Evolutionary conservation across 2,113 vertebrate species (phyloP), one percentile per base, ranked within the genome.

Genomic region (Xiphophorus maculatus): DNA sequence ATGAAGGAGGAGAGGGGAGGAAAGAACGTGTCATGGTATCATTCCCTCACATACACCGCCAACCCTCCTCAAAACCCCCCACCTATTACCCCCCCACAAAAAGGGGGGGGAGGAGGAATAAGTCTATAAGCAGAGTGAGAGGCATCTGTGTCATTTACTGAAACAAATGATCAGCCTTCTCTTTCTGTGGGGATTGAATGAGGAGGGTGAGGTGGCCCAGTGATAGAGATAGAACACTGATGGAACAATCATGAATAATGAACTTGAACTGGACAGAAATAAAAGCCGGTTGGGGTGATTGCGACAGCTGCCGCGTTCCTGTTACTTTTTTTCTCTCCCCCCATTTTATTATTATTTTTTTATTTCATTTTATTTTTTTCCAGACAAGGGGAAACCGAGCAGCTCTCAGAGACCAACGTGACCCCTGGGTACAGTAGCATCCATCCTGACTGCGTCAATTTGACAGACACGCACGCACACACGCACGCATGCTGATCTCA

Each of bases 91-190:
- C 44, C 69, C n/a, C 42, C 42, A 0, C 85, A 83, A 81, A 37
- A 12, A 10, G 10, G 2, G 35, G 35, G 35, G 35, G 81, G 76
- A 85, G 90, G 88, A 89, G 85, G 87, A 91, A 90, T 89, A 90
- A 89, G 85, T 91, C 90, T 83, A 90, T 83, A 88, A 88, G 86
- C 85, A 77, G 85, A 94, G 92, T 83, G 88, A 90, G 91, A 94
- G 93, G 94, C 91, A 94, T 93, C 91, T 89, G 83, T 94, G 94
- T 94, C 94, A 95, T 94, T 94, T 93, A 95, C 89, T 88, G 88
- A 93, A 93, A 92, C 87, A 79, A 93, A 88, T 90, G 91, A 94
- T 85, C 80, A 87, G 80, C 74, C 83, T 78, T 64, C 80, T 89
- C 67, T 76, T 87, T 90, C 86, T 84, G 91, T 87, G 88, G 89